A percentile compares a stretch with the other conserved stretches of the same genome.
phyloP scores from a whole-genome alignment of 37 sponge, comb jelly and placozoan species.

The Agelas oroides region DNA sequence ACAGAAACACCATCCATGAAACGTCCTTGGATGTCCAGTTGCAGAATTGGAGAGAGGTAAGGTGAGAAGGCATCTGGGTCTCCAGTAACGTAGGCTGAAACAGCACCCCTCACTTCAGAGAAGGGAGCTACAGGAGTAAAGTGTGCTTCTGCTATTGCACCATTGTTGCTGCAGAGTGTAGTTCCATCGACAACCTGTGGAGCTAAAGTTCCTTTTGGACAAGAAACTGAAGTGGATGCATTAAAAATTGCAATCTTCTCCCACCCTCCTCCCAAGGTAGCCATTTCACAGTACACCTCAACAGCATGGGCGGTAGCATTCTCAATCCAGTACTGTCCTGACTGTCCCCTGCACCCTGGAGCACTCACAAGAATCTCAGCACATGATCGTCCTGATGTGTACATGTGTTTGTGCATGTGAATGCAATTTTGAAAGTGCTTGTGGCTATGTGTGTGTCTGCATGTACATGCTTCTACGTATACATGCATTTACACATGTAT shows the following conservation, averaged over 20 bases:
- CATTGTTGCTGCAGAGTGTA: neutral
- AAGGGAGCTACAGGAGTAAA: neutral
- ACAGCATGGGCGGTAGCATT: neutral
- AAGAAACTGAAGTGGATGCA: too few species aligned
- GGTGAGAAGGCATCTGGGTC: neutral
- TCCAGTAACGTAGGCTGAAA: neutral
- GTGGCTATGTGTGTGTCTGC: too few species aligned
- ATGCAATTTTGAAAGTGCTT: neutral
- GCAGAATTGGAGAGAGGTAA: neutral
- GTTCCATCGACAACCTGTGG: neutral
- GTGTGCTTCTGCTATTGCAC: neutral
- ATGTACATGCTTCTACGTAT: too few species aligned
- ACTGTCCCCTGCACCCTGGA: neutral
- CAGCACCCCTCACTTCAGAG: neutral
- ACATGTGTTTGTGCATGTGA: neutral
- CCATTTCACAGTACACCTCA: constrained; percentile 21
- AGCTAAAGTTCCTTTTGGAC: too few species aligned
- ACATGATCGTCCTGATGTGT: neutral
- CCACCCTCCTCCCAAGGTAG: constrained; percentile 2
- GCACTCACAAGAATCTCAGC: neutral
- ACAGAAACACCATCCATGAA: neutral
- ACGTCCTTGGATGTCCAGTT: neutral
- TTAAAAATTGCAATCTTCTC: neutral
- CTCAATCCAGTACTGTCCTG: constrained; percentile 11
- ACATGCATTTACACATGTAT: too few species aligned